phyloP scores from a whole-genome alignment of 1,140 invertebrate species.

The Eufriesea mexicana region DNA sequence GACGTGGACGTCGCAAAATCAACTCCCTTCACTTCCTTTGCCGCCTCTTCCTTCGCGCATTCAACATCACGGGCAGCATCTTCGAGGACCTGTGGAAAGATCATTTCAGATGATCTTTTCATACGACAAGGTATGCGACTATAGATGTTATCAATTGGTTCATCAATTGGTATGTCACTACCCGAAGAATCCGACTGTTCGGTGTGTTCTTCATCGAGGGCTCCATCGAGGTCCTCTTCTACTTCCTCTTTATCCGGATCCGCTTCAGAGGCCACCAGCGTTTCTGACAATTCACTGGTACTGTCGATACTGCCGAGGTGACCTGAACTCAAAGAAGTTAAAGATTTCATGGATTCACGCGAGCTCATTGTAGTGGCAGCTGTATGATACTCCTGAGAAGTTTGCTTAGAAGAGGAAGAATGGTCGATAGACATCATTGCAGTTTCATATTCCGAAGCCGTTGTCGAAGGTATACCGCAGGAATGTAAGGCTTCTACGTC shows the following conservation, averaged over 20 bases:
- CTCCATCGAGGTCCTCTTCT: constrained; percentile 71
- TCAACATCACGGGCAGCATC: constrained; percentile 66
- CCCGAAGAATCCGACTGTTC: constrained; percentile 72
- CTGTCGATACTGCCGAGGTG: constrained; percentile 92
- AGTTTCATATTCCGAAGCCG: constrained; percentile 93
- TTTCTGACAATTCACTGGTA: constrained; percentile 94
- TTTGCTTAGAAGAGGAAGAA: constrained; percentile 86
- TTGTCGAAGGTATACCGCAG: constrained; percentile 83
- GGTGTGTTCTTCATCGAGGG: constrained; percentile 70
- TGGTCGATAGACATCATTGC: constrained; percentile 90
- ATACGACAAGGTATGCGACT: constrained; percentile 86
- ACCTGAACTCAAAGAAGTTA: constrained; percentile 94
- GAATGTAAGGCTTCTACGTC: constrained; percentile 89
- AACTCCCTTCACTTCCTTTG: constrained; percentile 42
- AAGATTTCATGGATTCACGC: constrained; percentile 93
- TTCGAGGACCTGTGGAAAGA: constrained; percentile 87
- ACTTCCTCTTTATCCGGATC: constrained; percentile 83
- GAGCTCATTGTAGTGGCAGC: constrained; percentile 92
- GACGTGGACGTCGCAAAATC: constrained; percentile 74
- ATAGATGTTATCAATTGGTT: constrained; percentile 62
- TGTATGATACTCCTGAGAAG: constrained; percentile 92
- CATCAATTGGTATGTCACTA: constrained; percentile 70
- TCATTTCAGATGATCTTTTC: constrained; percentile 95
- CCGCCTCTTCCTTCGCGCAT: neutral
- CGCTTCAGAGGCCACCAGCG: constrained; percentile 90